Percentiles rank a stretch among this genome's conserved stretches.
Conservation (phyloP, 2,888 invertebrate genomes). For the Drosophila birchii region DNA sequence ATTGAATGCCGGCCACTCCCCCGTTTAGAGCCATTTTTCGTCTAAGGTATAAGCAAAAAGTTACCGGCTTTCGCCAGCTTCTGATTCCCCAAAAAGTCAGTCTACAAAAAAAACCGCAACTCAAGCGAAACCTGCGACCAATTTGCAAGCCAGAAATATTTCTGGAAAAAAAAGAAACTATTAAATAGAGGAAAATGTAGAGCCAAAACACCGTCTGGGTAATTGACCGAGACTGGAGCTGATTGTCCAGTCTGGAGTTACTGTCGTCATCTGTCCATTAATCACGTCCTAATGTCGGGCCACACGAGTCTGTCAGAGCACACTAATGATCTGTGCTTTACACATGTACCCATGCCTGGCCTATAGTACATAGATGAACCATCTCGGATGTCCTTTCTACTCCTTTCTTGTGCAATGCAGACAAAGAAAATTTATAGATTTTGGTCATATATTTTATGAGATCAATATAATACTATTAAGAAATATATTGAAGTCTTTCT, state of each 20-base stretch:
- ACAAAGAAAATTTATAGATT: not conserved
- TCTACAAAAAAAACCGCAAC: slow-evolving; percentile 54
- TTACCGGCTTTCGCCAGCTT: slow-evolving; percentile 44
- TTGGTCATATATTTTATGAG: not conserved
- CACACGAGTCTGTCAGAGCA: slow-evolving; percentile 57
- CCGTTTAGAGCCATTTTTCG: slow-evolving; percentile 50
- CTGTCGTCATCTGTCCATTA: slow-evolving; percentile 51
- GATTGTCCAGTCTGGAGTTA: slow-evolving; percentile 44
- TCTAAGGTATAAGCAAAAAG: slow-evolving; percentile 72
- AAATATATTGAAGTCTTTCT: no score
- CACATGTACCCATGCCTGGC: slow-evolving; percentile 62
- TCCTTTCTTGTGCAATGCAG: slow-evolving; percentile 26
- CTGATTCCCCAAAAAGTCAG: slow-evolving; percentile 4
- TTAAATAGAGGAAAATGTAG: slow-evolving; percentile 25
- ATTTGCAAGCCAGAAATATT: slow-evolving; percentile 54
- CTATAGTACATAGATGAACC: slow-evolving; percentile 27
- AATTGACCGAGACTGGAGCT: slow-evolving; percentile 49
- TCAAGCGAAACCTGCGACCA: slow-evolving; percentile 75
- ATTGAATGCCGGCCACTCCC: slow-evolving; percentile 57
- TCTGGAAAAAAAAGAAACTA: slow-evolving; percentile 25
- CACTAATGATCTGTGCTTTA: slow-evolving; percentile 77
- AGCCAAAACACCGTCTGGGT: slow-evolving; percentile 35
- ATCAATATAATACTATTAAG: not conserved
- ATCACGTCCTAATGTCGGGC: slow-evolving; percentile 59
- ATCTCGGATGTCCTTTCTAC: slow-evolving; percentile 13